phyloP scores from a whole-genome alignment of 2,888 invertebrate genomes.

The Nysson spinosus region DNA sequence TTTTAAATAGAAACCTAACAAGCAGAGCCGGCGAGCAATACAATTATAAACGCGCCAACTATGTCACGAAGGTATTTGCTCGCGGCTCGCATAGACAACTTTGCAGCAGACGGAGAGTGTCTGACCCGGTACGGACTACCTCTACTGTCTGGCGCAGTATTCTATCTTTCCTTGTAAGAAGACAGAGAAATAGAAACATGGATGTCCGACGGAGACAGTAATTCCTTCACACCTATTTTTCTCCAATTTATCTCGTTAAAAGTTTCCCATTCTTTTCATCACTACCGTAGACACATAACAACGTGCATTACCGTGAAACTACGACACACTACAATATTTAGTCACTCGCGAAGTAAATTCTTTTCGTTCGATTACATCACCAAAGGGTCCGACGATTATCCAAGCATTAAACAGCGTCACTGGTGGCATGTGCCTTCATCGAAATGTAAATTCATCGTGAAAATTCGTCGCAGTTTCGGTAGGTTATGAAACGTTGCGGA shows the following conservation, averaged over 20 bases:
- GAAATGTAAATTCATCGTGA: slow-evolving; percentile 5
- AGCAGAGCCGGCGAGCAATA: not conserved
- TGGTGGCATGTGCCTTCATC: slow-evolving; percentile 2
- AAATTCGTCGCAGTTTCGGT: slow-evolving; percentile 24
- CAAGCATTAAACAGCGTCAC: slow-evolving; percentile 27
- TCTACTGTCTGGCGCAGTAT: slow-evolving; percentile 1
- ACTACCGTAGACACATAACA: no score
- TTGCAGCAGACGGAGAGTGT: not conserved
- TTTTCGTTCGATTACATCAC: slow-evolving; percentile 2
- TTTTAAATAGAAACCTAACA: no score
- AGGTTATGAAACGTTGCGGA: slow-evolving; percentile 26
- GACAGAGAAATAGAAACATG: slow-evolving; percentile 5
- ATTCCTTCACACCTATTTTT: slow-evolving; percentile 10
- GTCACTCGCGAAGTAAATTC: not conserved
- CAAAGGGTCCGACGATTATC: slow-evolving; percentile 13
- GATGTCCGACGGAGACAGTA: slow-evolving; percentile 8
- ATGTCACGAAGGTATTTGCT: not conserved
- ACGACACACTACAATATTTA: not conserved
- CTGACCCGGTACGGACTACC: slow-evolving; percentile 6
- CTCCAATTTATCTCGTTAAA: not conserved
- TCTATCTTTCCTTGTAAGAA: not conserved
- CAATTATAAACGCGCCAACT: not conserved
- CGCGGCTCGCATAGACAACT: not conserved
- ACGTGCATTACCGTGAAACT: no score
- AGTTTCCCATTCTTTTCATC: no score